Percentiles rank a stretch among this genome's conserved stretches.
Conservation (phyloP, 2,113 vertebrate species). For the Brienomyrus brachyistius region DNA sequence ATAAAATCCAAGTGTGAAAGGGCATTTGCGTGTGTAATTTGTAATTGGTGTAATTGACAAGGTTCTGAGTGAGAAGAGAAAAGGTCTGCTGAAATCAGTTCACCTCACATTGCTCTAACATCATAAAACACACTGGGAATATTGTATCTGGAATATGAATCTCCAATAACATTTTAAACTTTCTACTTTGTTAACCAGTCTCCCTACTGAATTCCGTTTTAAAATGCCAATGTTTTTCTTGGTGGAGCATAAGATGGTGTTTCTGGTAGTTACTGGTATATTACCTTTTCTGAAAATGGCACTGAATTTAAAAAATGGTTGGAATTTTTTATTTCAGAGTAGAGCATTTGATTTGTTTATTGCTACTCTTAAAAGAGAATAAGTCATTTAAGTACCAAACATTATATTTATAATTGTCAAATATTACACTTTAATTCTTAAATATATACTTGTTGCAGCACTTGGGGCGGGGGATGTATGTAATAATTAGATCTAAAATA, state of each 20-base stretch:
- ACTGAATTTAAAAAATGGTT: not conserved
- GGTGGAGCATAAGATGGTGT: not conserved
- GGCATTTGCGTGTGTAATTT: constrained; percentile 8
- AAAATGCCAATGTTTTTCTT: not conserved
- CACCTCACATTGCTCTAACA: constrained; percentile 13
- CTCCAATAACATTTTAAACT: not conserved
- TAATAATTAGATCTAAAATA: constrained; percentile 23
- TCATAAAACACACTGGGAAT: not conserved
- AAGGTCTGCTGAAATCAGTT: constrained; percentile 44
- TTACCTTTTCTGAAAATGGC: constrained; percentile 11
- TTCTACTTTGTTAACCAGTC: not conserved
- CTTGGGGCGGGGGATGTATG: constrained; percentile 18
- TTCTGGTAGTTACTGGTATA: not conserved
- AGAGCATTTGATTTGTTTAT: not conserved
- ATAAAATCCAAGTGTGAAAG: not conserved
- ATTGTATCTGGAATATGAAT: not conserved
- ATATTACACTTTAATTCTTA: not conserved
- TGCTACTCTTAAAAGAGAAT: not conserved
- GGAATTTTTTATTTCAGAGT: not conserved
- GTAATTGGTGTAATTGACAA: constrained; percentile 10
- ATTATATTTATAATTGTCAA: not conserved
- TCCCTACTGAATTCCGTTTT: not conserved
- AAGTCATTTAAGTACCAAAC: not conserved
- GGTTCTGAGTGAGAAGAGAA: constrained; percentile 77
- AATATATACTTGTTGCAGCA: not conserved